Percentiles rank a stretch among this genome's conserved stretches.
Evolutionary conservation across 2,797 vertebrate species (phyloP).

Genomic region (Passerculus sandwichensis): DNA sequence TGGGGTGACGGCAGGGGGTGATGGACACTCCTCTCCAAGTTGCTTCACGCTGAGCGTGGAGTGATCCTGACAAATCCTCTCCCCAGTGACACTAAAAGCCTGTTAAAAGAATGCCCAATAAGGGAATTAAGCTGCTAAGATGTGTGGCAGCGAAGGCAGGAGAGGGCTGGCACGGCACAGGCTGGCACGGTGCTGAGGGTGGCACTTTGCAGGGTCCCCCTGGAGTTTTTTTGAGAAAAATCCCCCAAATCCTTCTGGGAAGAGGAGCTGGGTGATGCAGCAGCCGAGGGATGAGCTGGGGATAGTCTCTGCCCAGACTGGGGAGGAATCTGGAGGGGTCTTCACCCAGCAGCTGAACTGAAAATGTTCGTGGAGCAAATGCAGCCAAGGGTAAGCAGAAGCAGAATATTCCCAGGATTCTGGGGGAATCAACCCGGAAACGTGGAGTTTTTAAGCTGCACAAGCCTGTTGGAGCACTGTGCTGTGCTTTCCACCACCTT

Average conservation of each 20-base stretch:
- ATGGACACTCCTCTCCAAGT: background rate
- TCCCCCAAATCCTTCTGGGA: background rate
- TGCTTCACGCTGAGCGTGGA: background rate
- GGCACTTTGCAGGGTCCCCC: background rate
- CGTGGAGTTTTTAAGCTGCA: fast-evolving
- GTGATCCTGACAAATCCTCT: background rate
- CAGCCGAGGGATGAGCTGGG: background rate
- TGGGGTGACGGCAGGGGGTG: background rate
- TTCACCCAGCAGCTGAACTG: background rate
- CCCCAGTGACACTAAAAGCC: background rate
- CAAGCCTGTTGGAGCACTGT: no score
- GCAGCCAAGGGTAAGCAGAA: background rate
- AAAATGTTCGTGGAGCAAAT: background rate
- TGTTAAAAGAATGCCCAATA: background rate
- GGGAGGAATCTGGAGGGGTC: background rate
- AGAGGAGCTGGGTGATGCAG: background rate
- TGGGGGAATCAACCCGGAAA: background rate
- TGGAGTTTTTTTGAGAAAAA: background rate
- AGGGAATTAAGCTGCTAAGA: background rate
- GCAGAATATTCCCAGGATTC: background rate
- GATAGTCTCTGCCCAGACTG: background rate
- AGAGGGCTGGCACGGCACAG: background rate
- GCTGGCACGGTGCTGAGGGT: background rate
- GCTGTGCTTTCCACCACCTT: background rate
- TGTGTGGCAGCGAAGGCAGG: background rate